These are phyloP conservation scores for Karalla daura DNA, from an alignment of 2,797 vertebrate genomes.

Conservation along the genomic window DNA sequence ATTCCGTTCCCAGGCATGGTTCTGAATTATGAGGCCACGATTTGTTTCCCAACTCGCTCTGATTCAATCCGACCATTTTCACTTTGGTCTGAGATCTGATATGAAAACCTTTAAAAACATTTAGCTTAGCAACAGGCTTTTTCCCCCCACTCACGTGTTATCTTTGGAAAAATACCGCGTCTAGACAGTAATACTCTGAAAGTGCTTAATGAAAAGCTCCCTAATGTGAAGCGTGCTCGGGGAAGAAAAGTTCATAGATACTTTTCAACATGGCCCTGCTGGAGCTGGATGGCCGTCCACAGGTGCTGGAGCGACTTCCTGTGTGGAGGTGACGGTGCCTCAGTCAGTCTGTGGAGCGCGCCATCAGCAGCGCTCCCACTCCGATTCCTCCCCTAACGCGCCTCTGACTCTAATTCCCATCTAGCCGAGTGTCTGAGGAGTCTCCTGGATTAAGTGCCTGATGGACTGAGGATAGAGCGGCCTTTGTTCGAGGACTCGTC, in stretches of 20 bases:
- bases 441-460: constrained; percentile 52
- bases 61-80: constrained; percentile 9
- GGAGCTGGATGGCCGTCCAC: too few species aligned
- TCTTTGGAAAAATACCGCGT: constrained; percentile 40
- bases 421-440: constrained; percentile 46
- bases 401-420: constrained; percentile 40
- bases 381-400: constrained; percentile 11
- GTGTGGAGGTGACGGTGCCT: too few species aligned
- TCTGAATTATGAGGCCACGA: background rate
- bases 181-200: constrained; percentile 27
- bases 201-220: constrained; percentile 32
- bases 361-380: background rate
- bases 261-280: too few species aligned
- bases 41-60: background rate
- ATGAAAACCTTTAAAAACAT: constrained; percentile 34
- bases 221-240: constrained; percentile 10
- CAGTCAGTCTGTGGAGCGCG: too few species aligned
- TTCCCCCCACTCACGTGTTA: constrained; percentile 29
- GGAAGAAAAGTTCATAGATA: too few species aligned
- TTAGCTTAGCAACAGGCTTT: constrained; percentile 34
- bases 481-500: constrained; percentile 57
- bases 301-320: too few species aligned
- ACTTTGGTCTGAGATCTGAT: constrained; percentile 30
- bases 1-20: background rate
- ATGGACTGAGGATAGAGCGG: constrained; percentile 53